Percentiles rank a stretch among this genome's conserved stretches.
Evolutionary conservation across 2,797 vertebrate species (phyloP).

Genomic region (Gadopsis bispinosus): DNA sequence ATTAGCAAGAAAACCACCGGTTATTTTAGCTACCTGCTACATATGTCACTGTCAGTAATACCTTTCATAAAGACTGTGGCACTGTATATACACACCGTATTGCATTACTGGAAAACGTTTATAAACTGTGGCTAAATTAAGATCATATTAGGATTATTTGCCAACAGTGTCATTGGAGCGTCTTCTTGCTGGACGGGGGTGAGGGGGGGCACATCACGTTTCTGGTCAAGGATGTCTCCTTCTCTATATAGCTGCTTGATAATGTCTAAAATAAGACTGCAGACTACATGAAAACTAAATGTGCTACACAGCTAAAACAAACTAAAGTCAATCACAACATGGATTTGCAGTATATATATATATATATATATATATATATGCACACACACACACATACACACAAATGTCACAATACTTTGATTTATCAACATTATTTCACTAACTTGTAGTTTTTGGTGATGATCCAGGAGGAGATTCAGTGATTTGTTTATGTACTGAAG

Average conservation of each 20-base stretch:
- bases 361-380: too few relatives aligned
- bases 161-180: constrained; percentile 13
- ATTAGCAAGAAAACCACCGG: constrained; percentile 46
- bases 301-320: constrained; percentile 2
- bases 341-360: not conserved
- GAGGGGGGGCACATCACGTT: constrained; percentile 50
- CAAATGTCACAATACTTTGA: not conserved
- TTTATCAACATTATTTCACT: not conserved
- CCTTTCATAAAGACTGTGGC: not conserved
- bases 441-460: not conserved
- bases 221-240: constrained; percentile 61
- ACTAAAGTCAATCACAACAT: not conserved
- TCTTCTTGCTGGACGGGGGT: not conserved
- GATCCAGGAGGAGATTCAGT: not conserved
- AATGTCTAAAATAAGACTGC: constrained; percentile 44
- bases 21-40: constrained; percentile 1
- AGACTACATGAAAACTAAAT: not conserved
- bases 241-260: constrained; percentile 61
- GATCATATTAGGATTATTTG: not conserved
- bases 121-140: not conserved
- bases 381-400: too few relatives aligned
- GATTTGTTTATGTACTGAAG: not conserved
- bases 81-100: not conserved
- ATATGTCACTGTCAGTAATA: not conserved
- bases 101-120: not conserved